Evolutionary conservation across 2,888 invertebrate species (phyloP).

Genomic region (Orthosia gracilis): DNA sequence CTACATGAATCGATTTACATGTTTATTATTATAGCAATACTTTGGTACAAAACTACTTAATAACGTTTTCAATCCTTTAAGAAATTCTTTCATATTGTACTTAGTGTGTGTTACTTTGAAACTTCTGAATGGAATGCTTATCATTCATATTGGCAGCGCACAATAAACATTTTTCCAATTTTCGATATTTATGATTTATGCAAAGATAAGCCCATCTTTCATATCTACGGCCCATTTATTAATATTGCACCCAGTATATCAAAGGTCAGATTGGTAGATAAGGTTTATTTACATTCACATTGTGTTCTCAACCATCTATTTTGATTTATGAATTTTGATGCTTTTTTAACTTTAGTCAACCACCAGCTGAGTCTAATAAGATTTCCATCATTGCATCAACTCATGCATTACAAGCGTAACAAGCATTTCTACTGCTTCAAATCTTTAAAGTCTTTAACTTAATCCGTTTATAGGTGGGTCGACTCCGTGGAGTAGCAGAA

Average conservation of each 20-base stretch:
- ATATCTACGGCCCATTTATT: constrained; percentile 52
- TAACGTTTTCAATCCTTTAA: not conserved
- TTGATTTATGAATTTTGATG: constrained; percentile 4
- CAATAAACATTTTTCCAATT: constrained; percentile 48
- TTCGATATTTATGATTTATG: constrained; percentile 50
- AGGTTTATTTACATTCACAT: constrained; percentile 23
- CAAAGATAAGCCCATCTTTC: constrained; percentile 45
- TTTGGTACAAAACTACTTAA: no score
- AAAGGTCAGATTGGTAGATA: constrained; percentile 50
- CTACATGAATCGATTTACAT: no score
- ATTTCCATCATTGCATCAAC: not conserved
- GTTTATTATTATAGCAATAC: no score
- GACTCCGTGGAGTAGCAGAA: constrained; percentile 90
- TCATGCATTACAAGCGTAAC: not conserved
- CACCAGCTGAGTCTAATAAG: constrained; percentile 6
- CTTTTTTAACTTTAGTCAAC: not conserved
- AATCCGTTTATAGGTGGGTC: constrained; percentile 79
- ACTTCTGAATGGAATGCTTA: constrained; percentile 46
- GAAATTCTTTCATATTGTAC: constrained; percentile 9
- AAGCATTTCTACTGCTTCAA: not conserved
- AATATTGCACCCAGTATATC: constrained; percentile 43
- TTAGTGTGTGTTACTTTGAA: no score
- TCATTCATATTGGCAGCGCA: constrained; percentile 27
- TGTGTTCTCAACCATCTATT: not conserved
- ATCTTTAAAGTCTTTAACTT: not conserved